A percentile compares a stretch with the other conserved stretches of the same genome.
phyloP scores from a whole-genome alignment of 2,113 vertebrate species.

The Hippocampus zosterae region DNA sequence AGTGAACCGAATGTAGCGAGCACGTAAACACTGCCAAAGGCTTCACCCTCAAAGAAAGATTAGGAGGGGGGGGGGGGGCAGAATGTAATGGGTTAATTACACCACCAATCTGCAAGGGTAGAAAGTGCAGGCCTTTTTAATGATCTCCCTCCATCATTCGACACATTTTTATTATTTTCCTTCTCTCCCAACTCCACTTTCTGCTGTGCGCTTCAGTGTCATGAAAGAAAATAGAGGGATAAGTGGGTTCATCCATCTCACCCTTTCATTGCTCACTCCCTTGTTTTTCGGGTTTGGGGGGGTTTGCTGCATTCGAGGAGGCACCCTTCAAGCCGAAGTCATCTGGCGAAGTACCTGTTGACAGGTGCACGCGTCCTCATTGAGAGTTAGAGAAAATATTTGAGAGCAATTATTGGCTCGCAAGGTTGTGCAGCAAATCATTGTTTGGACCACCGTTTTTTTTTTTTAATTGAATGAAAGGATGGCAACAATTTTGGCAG shows the following conservation, averaged over 20 bases:
- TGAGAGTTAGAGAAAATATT: too few species aligned
- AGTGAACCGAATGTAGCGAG: constrained; percentile 66
- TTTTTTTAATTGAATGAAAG: too few species aligned
- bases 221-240: constrained; percentile 59
- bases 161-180: constrained; percentile 70
- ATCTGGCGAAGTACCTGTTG: too few species aligned
- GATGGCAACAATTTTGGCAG: too few species aligned
- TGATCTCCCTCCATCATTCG: constrained; percentile 69
- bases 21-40: constrained; percentile 63
- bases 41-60: constrained; percentile 58
- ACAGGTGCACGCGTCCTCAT: too few species aligned
- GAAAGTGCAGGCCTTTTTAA: constrained; percentile 64
- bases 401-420: too few species aligned
- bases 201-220: constrained; percentile 39
- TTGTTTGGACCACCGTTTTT: not conserved
- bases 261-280: constrained; percentile 11
- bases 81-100: constrained; percentile 70
- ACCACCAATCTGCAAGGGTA: constrained; percentile 43
- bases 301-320: too few species aligned
- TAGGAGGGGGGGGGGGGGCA: constrained; percentile 35
- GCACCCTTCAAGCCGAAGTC: too few species aligned
- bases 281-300: not conserved
- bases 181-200: constrained; percentile 37
- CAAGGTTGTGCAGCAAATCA: too few species aligned
- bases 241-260: constrained; percentile 74